phyloP scores from a whole-genome alignment of 2,888 invertebrate species.

The Ptilodon capucinus region DNA sequence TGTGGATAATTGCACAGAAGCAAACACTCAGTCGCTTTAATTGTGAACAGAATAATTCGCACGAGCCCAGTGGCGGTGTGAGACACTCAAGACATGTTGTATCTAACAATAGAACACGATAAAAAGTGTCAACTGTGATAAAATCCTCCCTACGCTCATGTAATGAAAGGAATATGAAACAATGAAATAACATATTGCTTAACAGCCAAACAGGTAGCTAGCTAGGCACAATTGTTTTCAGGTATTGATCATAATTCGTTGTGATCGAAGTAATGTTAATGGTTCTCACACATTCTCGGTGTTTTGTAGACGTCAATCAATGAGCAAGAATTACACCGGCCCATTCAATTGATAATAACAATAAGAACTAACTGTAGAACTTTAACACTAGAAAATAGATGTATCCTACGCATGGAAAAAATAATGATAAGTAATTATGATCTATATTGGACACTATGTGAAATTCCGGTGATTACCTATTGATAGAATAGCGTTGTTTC shows the following conservation, averaged over 20 bases:
- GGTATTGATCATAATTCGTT: constrained; percentile 35
- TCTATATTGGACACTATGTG: too few relatives aligned
- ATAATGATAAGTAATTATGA: too few relatives aligned
- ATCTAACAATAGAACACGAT: constrained; percentile 50
- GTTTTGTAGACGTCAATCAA: constrained; percentile 15
- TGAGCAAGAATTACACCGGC: too few relatives aligned
- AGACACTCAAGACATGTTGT: constrained; percentile 53
- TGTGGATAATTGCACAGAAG: constrained; percentile 58
- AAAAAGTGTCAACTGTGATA: constrained; percentile 57
- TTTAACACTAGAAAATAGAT: too few relatives aligned
- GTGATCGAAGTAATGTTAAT: constrained; percentile 17
- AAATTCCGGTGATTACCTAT: too few relatives aligned
- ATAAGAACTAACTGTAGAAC: too few relatives aligned
- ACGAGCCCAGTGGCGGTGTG: constrained; percentile 46
- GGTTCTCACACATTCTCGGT: constrained; percentile 6
- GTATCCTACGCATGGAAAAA: too few relatives aligned
- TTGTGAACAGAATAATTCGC: constrained; percentile 60
- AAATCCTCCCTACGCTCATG: constrained; percentile 54
- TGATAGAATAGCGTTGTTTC: too few relatives aligned
- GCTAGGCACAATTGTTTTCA: constrained; percentile 46
- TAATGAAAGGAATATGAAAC: constrained; percentile 54
- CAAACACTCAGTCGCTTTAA: constrained; percentile 45
- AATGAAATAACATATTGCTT: constrained; percentile 68
- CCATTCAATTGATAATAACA: too few relatives aligned
- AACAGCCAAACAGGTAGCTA: constrained; percentile 46